These are phyloP conservation scores for Nilaparvata lugens DNA, from an alignment of 1,140 invertebrate species.

Conservation along the genomic window DNA sequence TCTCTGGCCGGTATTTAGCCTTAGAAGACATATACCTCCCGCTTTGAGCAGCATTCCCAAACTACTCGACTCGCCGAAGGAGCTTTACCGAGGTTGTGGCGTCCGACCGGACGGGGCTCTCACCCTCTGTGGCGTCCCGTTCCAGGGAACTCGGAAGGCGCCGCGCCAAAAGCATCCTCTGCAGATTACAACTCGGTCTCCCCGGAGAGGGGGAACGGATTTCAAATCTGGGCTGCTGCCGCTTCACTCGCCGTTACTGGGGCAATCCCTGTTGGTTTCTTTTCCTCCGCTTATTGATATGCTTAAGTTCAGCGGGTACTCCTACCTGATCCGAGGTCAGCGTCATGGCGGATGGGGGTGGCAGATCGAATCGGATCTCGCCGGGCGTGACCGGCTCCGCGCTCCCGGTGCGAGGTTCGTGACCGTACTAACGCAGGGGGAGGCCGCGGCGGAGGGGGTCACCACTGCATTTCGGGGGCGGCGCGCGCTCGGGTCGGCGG, in stretches of 20 bases:
- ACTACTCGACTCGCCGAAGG: conserved; percentile 68
- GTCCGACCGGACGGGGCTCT: conserved; percentile 49
- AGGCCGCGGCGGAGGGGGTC: no score
- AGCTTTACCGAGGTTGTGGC: conserved; percentile 40
- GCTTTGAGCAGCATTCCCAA: conserved; percentile 79
- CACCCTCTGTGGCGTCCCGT: conserved; percentile 58
- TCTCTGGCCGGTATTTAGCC: conserved; percentile 74
- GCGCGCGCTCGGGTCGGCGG: no score
- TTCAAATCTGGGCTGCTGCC: conserved; percentile 64
- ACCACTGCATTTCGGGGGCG: no score
- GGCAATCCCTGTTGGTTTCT: conserved; percentile 84
- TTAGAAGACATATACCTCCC: conserved; percentile 69
- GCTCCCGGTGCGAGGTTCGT: no score
- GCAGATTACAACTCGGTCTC: conserved; percentile 42
- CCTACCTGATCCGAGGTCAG: conserved; percentile 58
- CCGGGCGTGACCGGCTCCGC: no score
- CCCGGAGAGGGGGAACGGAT: conserved; percentile 28
- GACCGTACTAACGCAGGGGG: no score
- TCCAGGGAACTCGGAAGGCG: conserved; percentile 60
- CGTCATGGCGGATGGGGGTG: not conserved
- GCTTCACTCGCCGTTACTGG: conserved; percentile 79
- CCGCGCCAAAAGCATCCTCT: conserved; percentile 61
- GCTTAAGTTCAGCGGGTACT: conserved; percentile 76
- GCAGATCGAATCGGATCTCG: no score
- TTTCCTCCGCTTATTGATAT: conserved; percentile 88